phyloP scores from a whole-genome alignment of 2,113 vertebrate species.

The Hippocampus abdominalis region DNA sequence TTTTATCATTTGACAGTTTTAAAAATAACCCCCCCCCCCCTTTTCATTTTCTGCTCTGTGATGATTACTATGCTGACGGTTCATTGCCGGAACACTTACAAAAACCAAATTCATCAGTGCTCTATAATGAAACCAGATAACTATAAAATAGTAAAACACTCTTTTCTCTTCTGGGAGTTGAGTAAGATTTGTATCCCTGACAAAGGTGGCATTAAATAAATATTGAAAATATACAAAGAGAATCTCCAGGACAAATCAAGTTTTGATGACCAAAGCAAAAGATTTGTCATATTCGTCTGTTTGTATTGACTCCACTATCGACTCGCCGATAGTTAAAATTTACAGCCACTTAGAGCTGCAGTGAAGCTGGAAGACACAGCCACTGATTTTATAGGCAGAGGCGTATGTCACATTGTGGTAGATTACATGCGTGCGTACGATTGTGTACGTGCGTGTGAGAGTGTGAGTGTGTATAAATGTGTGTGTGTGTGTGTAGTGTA shows the following conservation, averaged over 20 bases:
- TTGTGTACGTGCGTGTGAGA: background rate
- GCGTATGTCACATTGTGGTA: slow-evolving; percentile 36
- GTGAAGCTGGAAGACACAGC: slow-evolving; percentile 25
- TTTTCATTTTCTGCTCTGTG: slow-evolving; percentile 20
- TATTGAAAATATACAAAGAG: background rate
- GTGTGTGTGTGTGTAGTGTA: background rate
- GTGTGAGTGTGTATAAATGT: slow-evolving; percentile 7
- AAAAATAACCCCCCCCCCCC: slow-evolving; percentile 35
- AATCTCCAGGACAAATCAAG: slow-evolving; percentile 24
- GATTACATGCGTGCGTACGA: background rate
- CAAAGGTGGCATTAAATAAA: slow-evolving; percentile 8
- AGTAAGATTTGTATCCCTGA: slow-evolving; percentile 21
- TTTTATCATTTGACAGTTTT: slow-evolving; percentile 27
- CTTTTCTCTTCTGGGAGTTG: slow-evolving; percentile 15
- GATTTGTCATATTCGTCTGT: slow-evolving; percentile 34
- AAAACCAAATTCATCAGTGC: slow-evolving; percentile 19
- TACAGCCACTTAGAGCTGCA: slow-evolving; percentile 16
- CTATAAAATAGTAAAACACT: slow-evolving; percentile 18
- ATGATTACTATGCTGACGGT: slow-evolving; percentile 20
- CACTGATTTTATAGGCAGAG: slow-evolving; percentile 32
- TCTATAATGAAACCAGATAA: slow-evolving; percentile 33
- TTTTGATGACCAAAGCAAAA: slow-evolving; percentile 12
- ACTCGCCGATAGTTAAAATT: background rate
- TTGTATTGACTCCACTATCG: slow-evolving; percentile 35
- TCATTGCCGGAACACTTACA: slow-evolving; percentile 21